These are phyloP conservation scores for Lycia hirtaria DNA, from an alignment of 2,888 invertebrate genomes.

Conservation along the genomic window DNA sequence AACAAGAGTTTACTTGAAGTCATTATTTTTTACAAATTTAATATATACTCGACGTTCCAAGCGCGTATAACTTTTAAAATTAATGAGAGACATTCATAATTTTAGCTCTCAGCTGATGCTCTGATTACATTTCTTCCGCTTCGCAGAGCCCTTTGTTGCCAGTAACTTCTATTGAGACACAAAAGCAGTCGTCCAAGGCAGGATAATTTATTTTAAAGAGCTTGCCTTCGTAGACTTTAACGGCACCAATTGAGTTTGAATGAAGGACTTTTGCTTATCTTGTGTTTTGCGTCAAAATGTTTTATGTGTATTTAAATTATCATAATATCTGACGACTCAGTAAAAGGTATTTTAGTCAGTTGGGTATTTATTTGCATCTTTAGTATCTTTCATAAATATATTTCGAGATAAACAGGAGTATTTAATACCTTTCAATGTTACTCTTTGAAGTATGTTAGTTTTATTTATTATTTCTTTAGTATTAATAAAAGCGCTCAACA, in stretches of 20 bases:
- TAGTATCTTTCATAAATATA: not conserved
- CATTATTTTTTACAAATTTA: not conserved
- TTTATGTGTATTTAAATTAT: not conserved
- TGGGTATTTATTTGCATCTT: not conserved
- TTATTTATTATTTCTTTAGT: constrained; percentile 12
- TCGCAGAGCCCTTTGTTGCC: constrained; percentile 62
- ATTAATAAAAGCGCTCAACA: constrained; percentile 4
- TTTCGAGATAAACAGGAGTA: not conserved
- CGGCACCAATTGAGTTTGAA: constrained; percentile 31
- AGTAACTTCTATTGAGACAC: constrained; percentile 59
- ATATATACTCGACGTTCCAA: not conserved
- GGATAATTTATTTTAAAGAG: constrained; percentile 65
- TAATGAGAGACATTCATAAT: constrained; percentile 53
- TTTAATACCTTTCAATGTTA: not conserved
- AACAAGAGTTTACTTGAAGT: not conserved
- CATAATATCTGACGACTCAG: not conserved
- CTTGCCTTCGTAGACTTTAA: constrained; percentile 41
- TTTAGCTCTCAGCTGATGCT: constrained; percentile 55
- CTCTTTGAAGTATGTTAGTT: constrained; percentile 7
- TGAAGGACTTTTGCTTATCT: constrained; percentile 22
- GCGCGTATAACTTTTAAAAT: constrained; percentile 21
- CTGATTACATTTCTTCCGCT: constrained; percentile 68
- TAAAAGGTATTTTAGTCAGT: not conserved
- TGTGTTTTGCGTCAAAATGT: constrained; percentile 1
- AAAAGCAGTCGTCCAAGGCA: constrained; percentile 61